Evolutionary conservation across 2,888 invertebrate genomes (phyloP), one percentile per base, ranked within the genome.

Genomic region (Sphaeridia pumilis): DNA sequence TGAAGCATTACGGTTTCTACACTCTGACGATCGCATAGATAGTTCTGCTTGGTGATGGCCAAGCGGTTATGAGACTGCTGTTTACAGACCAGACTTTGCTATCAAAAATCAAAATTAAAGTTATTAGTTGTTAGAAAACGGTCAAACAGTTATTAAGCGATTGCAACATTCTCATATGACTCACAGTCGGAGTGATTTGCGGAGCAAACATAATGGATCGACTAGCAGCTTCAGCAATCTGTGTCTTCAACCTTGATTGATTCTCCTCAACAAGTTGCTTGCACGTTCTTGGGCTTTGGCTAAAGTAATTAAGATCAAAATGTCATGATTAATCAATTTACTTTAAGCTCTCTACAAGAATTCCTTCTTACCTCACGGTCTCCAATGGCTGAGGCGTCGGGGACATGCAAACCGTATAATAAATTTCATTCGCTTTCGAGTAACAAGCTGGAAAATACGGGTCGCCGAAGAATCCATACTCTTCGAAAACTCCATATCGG

Each of bases 401-500:
- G 1, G 25, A 22, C 3, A 58, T 36, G 43, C 61, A 61, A 17
- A 45, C 35, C 2, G 60, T 55, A 21, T 57, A 52, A 24, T 57
- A 35, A 12, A 35, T 36, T 3, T 43, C 21, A 21, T 60, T 68
- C 42, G 67, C 66, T 17, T 43, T 24, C 1, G 17, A 42, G 64
- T 76, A 77, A 63, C 78, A 79, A 52, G 73, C 69, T 0, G 79
- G 77, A 66, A 78, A 79, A 20, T 76, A 70, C 1, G 72, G 71
- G 65, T 80, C 79, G 27, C 72, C 73, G 31, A 68, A 68, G 65
- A 74, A 78, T 0, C 80, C 80, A 52, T 75, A 74, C 66, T 81
- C 81, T 60, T 80, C 80, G 66, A 80, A 82, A 2, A 81, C 76
- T 1, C 82, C 81, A 69, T 80, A 82, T 1, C 81, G 74, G 65